Percentiles rank a stretch among this genome's conserved stretches.
phyloP scores from a whole-genome alignment of 2,797 vertebrate genomes.

The Delichon dasypus region DNA sequence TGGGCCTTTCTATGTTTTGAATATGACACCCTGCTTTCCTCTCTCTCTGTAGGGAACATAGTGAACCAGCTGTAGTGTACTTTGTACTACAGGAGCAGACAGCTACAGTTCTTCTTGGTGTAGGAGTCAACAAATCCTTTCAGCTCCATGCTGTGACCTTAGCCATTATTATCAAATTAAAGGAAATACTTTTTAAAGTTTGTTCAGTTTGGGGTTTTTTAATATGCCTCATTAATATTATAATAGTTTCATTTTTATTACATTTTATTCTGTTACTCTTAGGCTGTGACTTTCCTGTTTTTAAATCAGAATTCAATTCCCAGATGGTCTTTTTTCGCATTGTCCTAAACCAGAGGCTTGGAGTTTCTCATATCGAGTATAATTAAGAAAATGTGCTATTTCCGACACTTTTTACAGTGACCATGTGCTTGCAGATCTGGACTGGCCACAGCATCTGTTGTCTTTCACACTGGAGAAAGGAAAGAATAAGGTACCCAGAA shows the following conservation, averaged over 20 bases:
- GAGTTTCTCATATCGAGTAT: neutral
- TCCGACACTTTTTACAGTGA: neutral
- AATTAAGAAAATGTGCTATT: neutral
- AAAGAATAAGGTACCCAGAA: neutral
- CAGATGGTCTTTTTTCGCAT: neutral
- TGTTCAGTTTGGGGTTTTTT: neutral
- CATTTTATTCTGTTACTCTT: neutral
- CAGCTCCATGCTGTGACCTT: conserved; percentile 14
- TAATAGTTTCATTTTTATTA: conserved; percentile 37
- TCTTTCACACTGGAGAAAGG: neutral
- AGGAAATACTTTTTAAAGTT: neutral
- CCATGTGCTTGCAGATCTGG: neutral
- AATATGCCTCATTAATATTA: neutral
- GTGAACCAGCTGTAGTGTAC: neutral
- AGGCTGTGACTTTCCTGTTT: neutral
- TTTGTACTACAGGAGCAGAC: conserved; percentile 10
- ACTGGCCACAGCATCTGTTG: neutral
- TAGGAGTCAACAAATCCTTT: conserved; percentile 29
- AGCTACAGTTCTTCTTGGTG: conserved; percentile 2
- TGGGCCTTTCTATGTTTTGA: neutral
- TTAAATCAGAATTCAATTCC: conserved; percentile 18
- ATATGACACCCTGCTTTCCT: conserved; percentile 7
- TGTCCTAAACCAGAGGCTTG: neutral
- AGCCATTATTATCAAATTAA: conserved; percentile 29
- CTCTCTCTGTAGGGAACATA: neutral